Evolutionary conservation across 2,888 invertebrate genomes (phyloP).

Genomic region (Euclidia mi): DNA sequence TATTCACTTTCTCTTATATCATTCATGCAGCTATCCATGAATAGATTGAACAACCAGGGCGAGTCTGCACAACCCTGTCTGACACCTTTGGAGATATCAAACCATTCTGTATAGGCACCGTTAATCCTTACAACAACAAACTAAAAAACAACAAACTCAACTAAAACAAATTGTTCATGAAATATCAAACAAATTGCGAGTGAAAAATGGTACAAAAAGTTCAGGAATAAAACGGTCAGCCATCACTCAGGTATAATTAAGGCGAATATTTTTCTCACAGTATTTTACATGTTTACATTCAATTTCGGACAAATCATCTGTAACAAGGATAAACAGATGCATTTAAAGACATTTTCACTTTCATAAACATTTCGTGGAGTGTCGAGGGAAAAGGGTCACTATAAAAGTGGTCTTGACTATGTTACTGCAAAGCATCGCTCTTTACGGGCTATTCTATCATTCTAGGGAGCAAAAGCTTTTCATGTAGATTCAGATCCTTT

Average conservation of each 20-base stretch:
- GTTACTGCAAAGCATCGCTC: conserved; percentile 73
- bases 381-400: conserved; percentile 70
- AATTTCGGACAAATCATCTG: conserved; percentile 62
- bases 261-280: conserved; percentile 15
- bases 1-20: too few species aligned
- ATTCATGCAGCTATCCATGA: too few species aligned
- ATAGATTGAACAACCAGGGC: too few species aligned
- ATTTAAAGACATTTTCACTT: conserved; percentile 79
- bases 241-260: conserved; percentile 29
- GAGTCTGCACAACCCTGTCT: too few species aligned
- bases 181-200: conserved; percentile 17
- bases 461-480: too few species aligned
- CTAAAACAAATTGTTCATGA: conserved; percentile 23
- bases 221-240: conserved; percentile 22
- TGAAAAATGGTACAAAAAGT: conserved; percentile 8
- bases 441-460: too few species aligned
- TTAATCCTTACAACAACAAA: conserved; percentile 29
- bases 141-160: conserved; percentile 27
- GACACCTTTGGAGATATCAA: too few species aligned
- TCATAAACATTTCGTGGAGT: conserved; percentile 74
- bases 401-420: conserved; percentile 71
- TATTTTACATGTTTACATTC: conserved; percentile 46
- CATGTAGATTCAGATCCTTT: too few species aligned
- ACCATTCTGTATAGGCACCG: too few species aligned
- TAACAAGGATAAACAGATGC: conserved; percentile 77